Conservation (phyloP, 1,140 invertebrate species). For the Cotesia vestalis region DNA sequence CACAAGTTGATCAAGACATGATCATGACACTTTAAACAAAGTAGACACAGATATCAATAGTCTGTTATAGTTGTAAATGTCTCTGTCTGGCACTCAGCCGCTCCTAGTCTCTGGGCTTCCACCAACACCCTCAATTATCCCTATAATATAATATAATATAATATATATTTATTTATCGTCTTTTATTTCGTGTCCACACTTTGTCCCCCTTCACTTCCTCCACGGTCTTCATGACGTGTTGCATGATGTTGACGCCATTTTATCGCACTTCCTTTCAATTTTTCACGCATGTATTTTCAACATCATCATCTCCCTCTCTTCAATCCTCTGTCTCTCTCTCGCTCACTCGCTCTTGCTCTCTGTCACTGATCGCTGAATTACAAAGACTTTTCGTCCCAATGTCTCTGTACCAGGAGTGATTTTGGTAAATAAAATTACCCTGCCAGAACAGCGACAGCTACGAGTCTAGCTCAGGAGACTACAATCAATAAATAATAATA, state of each 20-base stretch:
- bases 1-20: constrained; percentile 10
- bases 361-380: constrained; percentile 14
- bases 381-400: constrained; percentile 40
- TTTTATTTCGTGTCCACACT: constrained; percentile 27
- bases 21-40: not conserved
- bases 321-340: not conserved
- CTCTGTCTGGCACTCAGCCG: not conserved
- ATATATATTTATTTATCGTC: constrained; percentile 7
- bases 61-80: too few relatives aligned
- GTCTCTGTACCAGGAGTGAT: too few relatives aligned
- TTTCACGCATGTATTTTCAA: constrained; percentile 31
- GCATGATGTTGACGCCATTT: constrained; percentile 56
- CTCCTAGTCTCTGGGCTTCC: not conserved
- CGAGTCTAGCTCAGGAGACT: too few relatives aligned
- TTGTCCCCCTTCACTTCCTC: constrained; percentile 50
- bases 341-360: not conserved
- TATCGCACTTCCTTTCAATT: constrained; percentile 45
- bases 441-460: too few relatives aligned
- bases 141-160: not conserved
- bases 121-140: not conserved
- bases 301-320: constrained; percentile 15
- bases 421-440: too few relatives aligned
- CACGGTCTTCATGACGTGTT: constrained; percentile 46
- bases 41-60: not conserved
- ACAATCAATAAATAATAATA: too few relatives aligned